A percentile compares a stretch with the other conserved stretches of the same genome.
These are phyloP conservation scores for Quadriops clusia DNA, from an alignment of 2,888 invertebrate genomes.

Conservation along the genomic window DNA sequence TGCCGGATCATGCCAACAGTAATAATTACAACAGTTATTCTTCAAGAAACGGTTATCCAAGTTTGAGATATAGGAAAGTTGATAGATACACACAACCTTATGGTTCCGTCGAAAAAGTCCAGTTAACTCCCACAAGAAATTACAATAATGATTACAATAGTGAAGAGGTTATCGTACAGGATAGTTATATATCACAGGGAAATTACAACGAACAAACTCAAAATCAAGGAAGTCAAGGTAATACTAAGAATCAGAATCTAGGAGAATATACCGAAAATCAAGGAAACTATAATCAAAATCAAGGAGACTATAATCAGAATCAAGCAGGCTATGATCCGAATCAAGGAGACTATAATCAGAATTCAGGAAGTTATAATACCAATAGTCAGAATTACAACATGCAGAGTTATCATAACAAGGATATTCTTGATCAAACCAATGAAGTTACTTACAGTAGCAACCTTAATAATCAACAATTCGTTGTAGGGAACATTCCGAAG, in stretches of 20 bases:
- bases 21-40: slow-evolving; percentile 20
- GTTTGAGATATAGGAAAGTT: slow-evolving; percentile 21
- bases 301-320: no score
- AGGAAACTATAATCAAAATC: no score
- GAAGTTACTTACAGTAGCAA: slow-evolving; percentile 20
- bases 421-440: slow-evolving; percentile 16
- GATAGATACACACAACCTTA: slow-evolving; percentile 20
- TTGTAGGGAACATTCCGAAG: slow-evolving; percentile 54
- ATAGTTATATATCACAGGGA: no score
- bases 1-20: slow-evolving; percentile 22
- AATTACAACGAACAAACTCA: no score
- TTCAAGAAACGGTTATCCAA: slow-evolving; percentile 21
- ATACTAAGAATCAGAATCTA: no score
- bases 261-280: no score
- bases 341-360: no score
- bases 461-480: slow-evolving; percentile 41
- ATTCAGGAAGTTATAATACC: slow-evolving; percentile 6
- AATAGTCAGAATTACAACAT: slow-evolving; percentile 9
- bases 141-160: slow-evolving; percentile 15
- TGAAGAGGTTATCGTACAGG: slow-evolving; percentile 6
- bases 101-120: slow-evolving; percentile 25
- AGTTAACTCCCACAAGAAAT: slow-evolving; percentile 17
- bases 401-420: slow-evolving; percentile 14
- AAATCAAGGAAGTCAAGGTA: no score
- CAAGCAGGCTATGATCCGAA: no score